A percentile compares a stretch with the other conserved stretches of the same genome.
Conservation (phyloP, 1,140 invertebrate species). For the Sitodiplosis mosellana region DNA sequence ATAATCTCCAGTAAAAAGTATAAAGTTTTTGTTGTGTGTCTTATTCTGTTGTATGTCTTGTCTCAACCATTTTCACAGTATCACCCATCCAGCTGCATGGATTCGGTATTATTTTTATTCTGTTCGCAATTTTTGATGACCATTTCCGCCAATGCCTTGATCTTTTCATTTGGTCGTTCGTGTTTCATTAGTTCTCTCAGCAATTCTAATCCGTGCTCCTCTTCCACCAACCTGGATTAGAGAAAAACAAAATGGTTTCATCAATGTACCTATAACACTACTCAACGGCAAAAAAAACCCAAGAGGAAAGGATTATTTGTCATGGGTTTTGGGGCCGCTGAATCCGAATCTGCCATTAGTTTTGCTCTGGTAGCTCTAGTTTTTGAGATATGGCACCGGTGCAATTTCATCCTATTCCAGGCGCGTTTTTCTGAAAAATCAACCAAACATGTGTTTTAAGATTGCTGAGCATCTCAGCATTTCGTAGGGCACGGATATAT, state of each 20-base stretch:
- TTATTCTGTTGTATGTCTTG: too few species aligned
- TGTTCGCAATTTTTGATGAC: slow-evolving; percentile 44
- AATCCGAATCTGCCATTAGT: too few species aligned
- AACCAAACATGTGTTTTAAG: too few species aligned
- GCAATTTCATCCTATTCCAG: too few species aligned
- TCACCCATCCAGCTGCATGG: not conserved
- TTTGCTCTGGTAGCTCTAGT: not conserved
- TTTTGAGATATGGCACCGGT: too few species aligned
- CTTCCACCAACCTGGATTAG: slow-evolving; percentile 59
- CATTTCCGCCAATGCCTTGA: slow-evolving; percentile 43
- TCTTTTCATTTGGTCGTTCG: slow-evolving; percentile 35
- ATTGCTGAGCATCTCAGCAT: too few species aligned
- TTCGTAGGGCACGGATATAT: too few species aligned
- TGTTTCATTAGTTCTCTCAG: slow-evolving; percentile 46
- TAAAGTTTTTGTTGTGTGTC: too few species aligned
- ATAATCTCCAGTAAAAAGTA: too few species aligned
- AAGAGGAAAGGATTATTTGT: not conserved
- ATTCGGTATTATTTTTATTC: slow-evolving; percentile 6
- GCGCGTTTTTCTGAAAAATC: too few species aligned
- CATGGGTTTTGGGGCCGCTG: too few species aligned
- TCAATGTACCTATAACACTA: slow-evolving; percentile 25
- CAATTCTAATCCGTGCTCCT: slow-evolving; percentile 65
- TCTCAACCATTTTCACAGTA: not conserved
- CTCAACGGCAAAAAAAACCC: not conserved
- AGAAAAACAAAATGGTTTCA: slow-evolving; percentile 72